Conservation (phyloP, 1,140 invertebrate genomes). For the Megalopta genalis region DNA sequence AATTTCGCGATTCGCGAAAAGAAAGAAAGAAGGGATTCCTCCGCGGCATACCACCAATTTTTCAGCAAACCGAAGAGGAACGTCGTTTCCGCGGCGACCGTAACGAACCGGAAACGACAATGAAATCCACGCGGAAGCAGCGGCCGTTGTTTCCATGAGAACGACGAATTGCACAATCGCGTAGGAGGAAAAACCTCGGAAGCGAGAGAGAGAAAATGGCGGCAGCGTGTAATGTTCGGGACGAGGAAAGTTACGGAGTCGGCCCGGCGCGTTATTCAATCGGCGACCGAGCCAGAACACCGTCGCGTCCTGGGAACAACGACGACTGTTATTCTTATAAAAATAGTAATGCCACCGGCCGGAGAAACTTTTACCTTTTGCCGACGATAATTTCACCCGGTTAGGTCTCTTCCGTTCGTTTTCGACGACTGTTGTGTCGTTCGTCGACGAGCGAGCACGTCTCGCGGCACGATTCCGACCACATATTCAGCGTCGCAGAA, state of each 20-base stretch:
- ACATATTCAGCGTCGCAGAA: not conserved
- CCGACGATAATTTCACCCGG: not conserved
- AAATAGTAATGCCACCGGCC: constrained; percentile 25
- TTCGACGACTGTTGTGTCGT: not conserved
- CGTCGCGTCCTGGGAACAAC: not conserved
- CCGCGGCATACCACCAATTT: not conserved
- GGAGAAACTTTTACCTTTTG: constrained; percentile 25
- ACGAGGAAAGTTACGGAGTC: constrained; percentile 20
- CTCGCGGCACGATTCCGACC: too few species aligned
- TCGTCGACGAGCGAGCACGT: not conserved
- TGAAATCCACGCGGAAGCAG: constrained; percentile 25
- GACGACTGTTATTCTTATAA: constrained; percentile 29
- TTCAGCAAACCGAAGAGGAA: not conserved
- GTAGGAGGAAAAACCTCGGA: not conserved
- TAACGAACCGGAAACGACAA: constrained; percentile 7
- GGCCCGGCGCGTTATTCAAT: constrained; percentile 33
- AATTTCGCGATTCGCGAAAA: too few species aligned
- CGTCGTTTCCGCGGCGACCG: not conserved
- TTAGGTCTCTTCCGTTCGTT: not conserved
- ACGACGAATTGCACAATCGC: not conserved
- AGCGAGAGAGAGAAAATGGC: not conserved
- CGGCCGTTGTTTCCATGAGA: not conserved
- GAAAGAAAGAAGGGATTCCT: too few species aligned
- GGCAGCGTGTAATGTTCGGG: not conserved
- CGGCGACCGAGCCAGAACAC: not conserved